Conservation (phyloP, 2,888 invertebrate species). For the Eueremaeus valkanovi region DNA sequence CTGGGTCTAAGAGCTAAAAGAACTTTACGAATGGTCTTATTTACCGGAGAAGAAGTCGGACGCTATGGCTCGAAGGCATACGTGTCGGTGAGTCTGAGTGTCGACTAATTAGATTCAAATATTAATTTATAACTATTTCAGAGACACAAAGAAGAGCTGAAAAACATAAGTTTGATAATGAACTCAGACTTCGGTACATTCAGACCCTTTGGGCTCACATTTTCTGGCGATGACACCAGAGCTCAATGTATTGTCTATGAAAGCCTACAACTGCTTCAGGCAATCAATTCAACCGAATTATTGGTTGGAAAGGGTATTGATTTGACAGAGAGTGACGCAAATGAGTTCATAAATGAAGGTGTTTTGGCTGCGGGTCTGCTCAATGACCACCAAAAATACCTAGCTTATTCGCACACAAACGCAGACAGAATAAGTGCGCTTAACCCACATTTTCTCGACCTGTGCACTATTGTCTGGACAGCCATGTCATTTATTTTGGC, state of each 20-base stretch:
- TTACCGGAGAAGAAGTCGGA: conserved; percentile 76
- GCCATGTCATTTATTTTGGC: conserved; percentile 70
- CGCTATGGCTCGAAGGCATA: conserved; percentile 65
- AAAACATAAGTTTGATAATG: conserved; percentile 69
- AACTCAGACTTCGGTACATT: conserved; percentile 81
- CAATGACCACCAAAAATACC: conserved; percentile 67
- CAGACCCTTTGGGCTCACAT: conserved; percentile 65
- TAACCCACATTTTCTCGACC: conserved; percentile 65
- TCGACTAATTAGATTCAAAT: neutral
- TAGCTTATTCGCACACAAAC: conserved; percentile 70
- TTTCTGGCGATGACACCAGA: conserved; percentile 59
- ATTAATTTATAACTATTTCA: neutral
- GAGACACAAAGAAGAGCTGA: conserved; percentile 53
- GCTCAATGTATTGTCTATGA: conserved; percentile 58
- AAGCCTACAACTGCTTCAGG: conserved; percentile 63
- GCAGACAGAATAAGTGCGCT: conserved; percentile 75
- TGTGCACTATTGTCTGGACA: conserved; percentile 72
- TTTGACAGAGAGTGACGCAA: conserved; percentile 49
- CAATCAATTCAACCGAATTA: conserved; percentile 63
- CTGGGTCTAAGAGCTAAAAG: conserved; percentile 65
- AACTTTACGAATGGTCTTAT: conserved; percentile 69
- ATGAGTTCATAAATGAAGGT: conserved; percentile 56
- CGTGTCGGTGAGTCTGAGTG: conserved; percentile 53
- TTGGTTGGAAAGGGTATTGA: conserved; percentile 43
- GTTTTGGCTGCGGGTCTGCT: conserved; percentile 67